phyloP scores from a whole-genome alignment of 2,888 invertebrate genomes.

The Acanthosepion lycidas region DNA sequence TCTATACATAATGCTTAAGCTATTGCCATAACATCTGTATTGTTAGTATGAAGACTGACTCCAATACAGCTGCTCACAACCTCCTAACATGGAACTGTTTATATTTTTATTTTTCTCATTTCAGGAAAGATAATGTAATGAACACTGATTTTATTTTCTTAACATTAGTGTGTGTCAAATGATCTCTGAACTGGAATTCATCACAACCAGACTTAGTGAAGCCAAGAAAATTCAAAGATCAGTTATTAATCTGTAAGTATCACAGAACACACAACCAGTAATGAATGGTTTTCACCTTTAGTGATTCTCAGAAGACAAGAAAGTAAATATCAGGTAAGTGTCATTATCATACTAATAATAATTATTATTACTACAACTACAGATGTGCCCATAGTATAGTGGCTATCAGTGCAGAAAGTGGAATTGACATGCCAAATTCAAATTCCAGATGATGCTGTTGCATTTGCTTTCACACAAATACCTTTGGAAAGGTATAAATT shows the following conservation, averaged over 20 bases:
- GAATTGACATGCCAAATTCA: no score
- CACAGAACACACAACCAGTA: not conserved
- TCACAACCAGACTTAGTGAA: not conserved
- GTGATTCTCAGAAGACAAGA: not conserved
- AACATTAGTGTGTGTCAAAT: not conserved
- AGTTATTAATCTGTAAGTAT: not conserved
- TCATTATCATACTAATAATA: not conserved
- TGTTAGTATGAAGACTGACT: no score
- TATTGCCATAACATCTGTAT: no score
- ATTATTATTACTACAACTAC: not conserved
- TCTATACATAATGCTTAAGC: no score
- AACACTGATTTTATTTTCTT: not conserved
- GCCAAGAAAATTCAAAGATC: not conserved
- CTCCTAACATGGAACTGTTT: not conserved
- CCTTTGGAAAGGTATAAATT: no score
- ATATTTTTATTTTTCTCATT: not conserved
- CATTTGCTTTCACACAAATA: no score
- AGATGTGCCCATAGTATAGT: not conserved
- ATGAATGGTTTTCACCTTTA: not conserved
- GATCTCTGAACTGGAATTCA: not conserved
- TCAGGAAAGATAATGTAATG: not conserved
- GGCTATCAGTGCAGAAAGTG: no score
- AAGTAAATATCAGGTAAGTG: not conserved
- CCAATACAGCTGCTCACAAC: no score
- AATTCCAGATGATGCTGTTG: no score